Evolutionary conservation across 2,888 invertebrate species (phyloP).

Genomic region (Apodemia zela): DNA sequence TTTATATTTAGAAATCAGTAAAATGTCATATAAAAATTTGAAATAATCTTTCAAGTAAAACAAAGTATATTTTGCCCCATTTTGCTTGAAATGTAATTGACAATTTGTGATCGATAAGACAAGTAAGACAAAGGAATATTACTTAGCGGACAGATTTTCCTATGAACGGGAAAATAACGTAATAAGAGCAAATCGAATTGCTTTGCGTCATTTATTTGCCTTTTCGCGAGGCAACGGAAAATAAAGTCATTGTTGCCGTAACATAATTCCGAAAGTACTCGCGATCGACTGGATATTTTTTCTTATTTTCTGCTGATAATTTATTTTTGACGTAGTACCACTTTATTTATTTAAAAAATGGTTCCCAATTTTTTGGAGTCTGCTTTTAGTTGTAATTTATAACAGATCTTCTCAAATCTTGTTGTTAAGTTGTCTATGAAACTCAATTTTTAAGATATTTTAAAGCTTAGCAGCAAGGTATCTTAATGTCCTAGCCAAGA

Average conservation of each 20-base stretch:
- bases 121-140: constrained; percentile 15
- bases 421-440: no score
- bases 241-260: constrained; percentile 18
- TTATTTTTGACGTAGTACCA: neutral
- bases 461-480: no score
- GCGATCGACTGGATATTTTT: constrained; percentile 3
- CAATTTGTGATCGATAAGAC: neutral
- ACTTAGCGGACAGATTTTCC: constrained; percentile 17
- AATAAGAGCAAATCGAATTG: constrained; percentile 19
- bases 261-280: neutral
- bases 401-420: no score
- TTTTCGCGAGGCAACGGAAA: constrained; percentile 11
- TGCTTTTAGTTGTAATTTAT: no score
- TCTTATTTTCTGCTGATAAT: neutral
- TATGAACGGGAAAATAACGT: constrained; percentile 14
- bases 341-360: neutral
- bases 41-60: neutral
- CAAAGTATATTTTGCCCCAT: neutral
- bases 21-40: no score
- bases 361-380: no score
- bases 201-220: constrained; percentile 21
- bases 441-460: no score
- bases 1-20: no score
- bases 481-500: no score
- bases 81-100: neutral